Evolutionary conservation across 2,797 vertebrate genomes (phyloP).

Genomic region (Hapalemur alaotrensis): DNA sequence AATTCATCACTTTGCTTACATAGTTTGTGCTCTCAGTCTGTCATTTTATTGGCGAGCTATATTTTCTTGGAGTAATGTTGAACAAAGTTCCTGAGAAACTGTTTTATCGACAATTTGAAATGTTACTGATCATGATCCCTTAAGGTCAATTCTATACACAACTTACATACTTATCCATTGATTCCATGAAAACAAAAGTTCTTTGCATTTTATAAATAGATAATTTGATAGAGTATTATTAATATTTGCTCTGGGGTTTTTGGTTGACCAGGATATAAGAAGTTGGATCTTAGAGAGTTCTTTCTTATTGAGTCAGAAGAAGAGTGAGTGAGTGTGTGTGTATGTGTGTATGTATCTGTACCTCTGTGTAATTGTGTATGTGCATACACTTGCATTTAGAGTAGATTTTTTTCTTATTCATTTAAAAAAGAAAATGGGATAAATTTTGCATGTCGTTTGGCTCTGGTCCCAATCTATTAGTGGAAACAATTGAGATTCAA

Average conservation of each 20-base stretch:
- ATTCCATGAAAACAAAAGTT: background rate
- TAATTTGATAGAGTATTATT: background rate
- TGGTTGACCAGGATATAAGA: background rate
- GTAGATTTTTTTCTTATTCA: background rate
- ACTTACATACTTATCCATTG: background rate
- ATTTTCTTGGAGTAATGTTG: background rate
- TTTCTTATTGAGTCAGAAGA: background rate
- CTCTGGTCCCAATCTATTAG: background rate
- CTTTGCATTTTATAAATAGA: background rate
- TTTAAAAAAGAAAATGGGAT: background rate
- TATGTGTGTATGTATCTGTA: background rate
- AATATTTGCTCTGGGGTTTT: background rate
- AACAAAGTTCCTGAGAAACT: background rate
- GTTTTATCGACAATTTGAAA: background rate
- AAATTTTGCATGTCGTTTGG: background rate
- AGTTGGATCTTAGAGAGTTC: background rate
- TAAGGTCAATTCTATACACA: background rate
- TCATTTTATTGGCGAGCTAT: background rate
- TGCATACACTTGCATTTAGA: background rate
- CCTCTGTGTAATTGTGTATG: background rate
- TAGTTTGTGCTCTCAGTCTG: background rate
- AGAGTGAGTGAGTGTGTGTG: background rate
- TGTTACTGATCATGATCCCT: background rate
- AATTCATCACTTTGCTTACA: background rate
- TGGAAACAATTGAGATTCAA: background rate